Evolutionary conservation across 2,888 invertebrate species (phyloP).

Genomic region (Zootermopsis nevadensis): DNA sequence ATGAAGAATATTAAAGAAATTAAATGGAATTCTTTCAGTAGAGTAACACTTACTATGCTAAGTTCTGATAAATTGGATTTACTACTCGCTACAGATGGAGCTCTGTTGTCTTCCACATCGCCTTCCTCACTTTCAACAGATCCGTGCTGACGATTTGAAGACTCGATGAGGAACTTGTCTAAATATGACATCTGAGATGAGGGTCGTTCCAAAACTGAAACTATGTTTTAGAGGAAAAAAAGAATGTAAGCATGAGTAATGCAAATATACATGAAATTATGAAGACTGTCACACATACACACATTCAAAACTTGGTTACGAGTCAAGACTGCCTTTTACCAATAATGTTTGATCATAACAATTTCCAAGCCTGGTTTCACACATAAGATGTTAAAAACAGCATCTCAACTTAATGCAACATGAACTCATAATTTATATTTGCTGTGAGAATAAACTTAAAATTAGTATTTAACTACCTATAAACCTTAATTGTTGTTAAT

Average conservation of each 20-base stretch:
- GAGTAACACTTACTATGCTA: slow-evolving; percentile 75
- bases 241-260: neutral
- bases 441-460: too few species aligned
- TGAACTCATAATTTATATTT: too few species aligned
- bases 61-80: slow-evolving; percentile 87
- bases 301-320: too few species aligned
- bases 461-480: too few species aligned
- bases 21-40: neutral
- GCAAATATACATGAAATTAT: neutral
- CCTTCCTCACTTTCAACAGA: slow-evolving; percentile 79
- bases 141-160: slow-evolving; percentile 64
- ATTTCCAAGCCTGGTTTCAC: too few species aligned
- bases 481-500: too few species aligned
- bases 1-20: neutral
- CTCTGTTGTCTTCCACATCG: slow-evolving; percentile 80
- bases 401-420: too few species aligned
- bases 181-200: slow-evolving; percentile 92
- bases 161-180: slow-evolving; percentile 89
- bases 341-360: too few species aligned
- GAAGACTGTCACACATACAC: too few species aligned
- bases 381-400: too few species aligned
- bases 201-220: slow-evolving; percentile 85
- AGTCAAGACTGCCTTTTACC: too few species aligned
- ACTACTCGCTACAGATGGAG: slow-evolving; percentile 81
- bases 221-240: slow-evolving; percentile 13